phyloP scores from a whole-genome alignment of 2,113 vertebrate species.

The Sminthopsis crassicaudata region DNA sequence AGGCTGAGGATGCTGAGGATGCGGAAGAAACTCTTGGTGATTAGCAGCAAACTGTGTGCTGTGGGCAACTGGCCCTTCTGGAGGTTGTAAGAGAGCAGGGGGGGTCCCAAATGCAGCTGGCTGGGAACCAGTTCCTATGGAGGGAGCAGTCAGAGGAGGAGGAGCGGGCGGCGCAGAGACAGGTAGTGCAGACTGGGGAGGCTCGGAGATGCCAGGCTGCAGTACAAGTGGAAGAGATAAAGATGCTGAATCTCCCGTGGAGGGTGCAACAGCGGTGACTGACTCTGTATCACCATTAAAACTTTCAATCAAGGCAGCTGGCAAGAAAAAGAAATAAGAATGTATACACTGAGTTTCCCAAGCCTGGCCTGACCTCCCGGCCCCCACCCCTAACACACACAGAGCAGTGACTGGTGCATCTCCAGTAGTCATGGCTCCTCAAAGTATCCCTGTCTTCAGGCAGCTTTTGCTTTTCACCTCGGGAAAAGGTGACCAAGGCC shows the following conservation, averaged over 20 bases:
- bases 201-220: constrained; percentile 86
- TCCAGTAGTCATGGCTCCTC: neutral
- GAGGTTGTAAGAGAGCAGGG: constrained; percentile 86
- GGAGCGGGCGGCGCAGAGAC: constrained; percentile 79
- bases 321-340: constrained; percentile 68
- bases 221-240: constrained; percentile 88
- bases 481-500: neutral
- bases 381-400: neutral
- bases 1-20: constrained; percentile 79
- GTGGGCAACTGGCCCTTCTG: constrained; percentile 90
- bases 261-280: constrained; percentile 79
- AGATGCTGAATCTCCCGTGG: constrained; percentile 83
- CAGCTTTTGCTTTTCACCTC: constrained; percentile 15
- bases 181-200: constrained; percentile 82
- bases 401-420: constrained; percentile 29
- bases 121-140: constrained; percentile 82
- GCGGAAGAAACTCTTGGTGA: constrained; percentile 89
- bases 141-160: constrained; percentile 76
- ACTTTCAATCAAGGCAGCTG: constrained; percentile 89
- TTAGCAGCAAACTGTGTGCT: constrained; percentile 89
- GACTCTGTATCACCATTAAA: constrained; percentile 86
- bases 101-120: constrained; percentile 85
- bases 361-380: neutral
- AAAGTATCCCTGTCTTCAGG: neutral
- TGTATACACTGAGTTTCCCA: constrained; percentile 52